Percentiles rank a stretch among this genome's conserved stretches.
phyloP scores from a whole-genome alignment of 2,888 invertebrate genomes.

The Spialia ferax region DNA sequence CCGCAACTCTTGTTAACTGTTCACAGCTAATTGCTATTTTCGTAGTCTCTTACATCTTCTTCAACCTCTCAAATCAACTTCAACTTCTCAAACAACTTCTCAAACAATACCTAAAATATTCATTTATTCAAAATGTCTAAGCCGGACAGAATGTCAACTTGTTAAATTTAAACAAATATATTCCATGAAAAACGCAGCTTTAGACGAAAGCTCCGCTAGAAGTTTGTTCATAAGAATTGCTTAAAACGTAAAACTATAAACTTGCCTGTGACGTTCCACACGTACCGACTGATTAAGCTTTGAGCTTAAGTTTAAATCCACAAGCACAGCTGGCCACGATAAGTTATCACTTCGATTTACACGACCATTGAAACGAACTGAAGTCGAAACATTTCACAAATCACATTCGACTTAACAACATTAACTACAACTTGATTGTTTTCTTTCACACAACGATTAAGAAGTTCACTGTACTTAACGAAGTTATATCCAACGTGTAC shows the following conservation, averaged over 20 bases:
- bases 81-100: slow-evolving; percentile 5
- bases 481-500: neutral
- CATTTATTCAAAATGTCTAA: slow-evolving; percentile 39
- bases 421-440: neutral
- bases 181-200: slow-evolving; percentile 44
- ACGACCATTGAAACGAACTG: slow-evolving; percentile 36
- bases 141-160: slow-evolving; percentile 26
- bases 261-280: slow-evolving; percentile 62
- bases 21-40: slow-evolving; percentile 19
- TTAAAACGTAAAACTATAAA: slow-evolving; percentile 60
- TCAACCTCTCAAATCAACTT: too few relatives aligned
- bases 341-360: slow-evolving; percentile 65
- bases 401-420: slow-evolving; percentile 28
- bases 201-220: slow-evolving; percentile 37
- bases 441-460: neutral
- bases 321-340: slow-evolving; percentile 59
- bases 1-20: slow-evolving; percentile 17
- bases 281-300: slow-evolving; percentile 42
- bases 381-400: slow-evolving; percentile 59
- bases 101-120: slow-evolving; percentile 29
- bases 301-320: slow-evolving; percentile 42
- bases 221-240: slow-evolving; percentile 60
- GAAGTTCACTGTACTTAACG: slow-evolving; percentile 8
- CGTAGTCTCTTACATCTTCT: slow-evolving; percentile 21
- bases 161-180: slow-evolving; percentile 39